Percentiles rank a stretch among this genome's conserved stretches.
These are phyloP conservation scores for Anniella stebbinsi DNA, from an alignment of 2,797 vertebrate genomes.

Conservation along the genomic window DNA sequence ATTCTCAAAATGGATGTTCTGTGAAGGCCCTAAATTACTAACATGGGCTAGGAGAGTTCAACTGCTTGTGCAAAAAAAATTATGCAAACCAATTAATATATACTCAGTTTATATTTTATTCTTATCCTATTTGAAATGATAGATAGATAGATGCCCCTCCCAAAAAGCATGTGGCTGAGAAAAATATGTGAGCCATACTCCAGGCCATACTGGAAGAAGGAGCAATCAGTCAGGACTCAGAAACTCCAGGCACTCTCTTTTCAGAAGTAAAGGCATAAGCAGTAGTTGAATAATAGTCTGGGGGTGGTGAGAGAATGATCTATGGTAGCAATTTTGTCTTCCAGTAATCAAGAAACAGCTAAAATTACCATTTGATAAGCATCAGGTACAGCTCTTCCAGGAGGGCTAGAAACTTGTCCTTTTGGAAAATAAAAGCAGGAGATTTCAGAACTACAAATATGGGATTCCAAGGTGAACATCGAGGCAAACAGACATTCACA, in stretches of 20 bases:
- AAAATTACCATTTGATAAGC: neutral
- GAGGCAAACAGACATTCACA: neutral
- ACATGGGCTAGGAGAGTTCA: neutral
- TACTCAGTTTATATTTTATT: neutral
- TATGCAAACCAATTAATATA: neutral
- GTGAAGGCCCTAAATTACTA: neutral
- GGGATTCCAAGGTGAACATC: neutral
- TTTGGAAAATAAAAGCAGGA: neutral
- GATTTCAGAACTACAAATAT: neutral
- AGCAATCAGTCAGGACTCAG: neutral
- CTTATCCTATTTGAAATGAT: neutral
- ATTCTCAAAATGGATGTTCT: neutral
- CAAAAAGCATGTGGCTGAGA: neutral
- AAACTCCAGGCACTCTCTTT: neutral
- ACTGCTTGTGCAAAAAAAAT: neutral
- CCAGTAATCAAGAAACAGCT: neutral
- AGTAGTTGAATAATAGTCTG: neutral
- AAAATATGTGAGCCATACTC: neutral
- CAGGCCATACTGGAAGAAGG: neutral
- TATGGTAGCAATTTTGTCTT: neutral
- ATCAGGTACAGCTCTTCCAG: neutral
- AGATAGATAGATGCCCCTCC: neutral
- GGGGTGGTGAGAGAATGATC: neutral
- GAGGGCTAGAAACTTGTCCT: neutral
- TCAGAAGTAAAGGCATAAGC: neutral